phyloP scores from a whole-genome alignment of 1,140 invertebrate species.

The Brachionus paranguensis region DNA sequence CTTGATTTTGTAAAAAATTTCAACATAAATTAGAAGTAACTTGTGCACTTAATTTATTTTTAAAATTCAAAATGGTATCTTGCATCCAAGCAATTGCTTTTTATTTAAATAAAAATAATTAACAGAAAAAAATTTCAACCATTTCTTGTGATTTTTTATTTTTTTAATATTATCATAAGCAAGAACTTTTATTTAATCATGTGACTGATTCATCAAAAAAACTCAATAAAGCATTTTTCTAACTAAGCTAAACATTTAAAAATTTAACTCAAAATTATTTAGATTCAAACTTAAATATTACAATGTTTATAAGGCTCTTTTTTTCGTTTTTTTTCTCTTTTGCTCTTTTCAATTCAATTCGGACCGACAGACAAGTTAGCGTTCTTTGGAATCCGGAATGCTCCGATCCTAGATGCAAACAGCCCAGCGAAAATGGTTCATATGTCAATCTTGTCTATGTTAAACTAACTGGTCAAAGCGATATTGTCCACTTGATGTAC shows the following conservation, averaged over 20 bases:
- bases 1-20: background rate
- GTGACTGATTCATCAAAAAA: background rate
- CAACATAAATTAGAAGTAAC: background rate
- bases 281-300: background rate
- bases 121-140: background rate
- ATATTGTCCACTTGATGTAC: constrained; percentile 11
- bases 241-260: background rate
- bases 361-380: constrained; percentile 1
- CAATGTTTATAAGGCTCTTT: background rate
- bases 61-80: background rate
- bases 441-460: constrained; percentile 6
- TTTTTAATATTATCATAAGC: background rate
- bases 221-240: background rate
- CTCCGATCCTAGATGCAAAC: background rate
- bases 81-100: background rate
- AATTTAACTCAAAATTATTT: background rate
- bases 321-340: background rate
- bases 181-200: background rate
- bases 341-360: background rate
- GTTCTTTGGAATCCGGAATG: background rate
- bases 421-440: background rate
- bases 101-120: background rate
- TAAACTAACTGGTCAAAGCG: background rate
- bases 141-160: background rate
- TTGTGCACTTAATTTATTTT: background rate